These are phyloP conservation scores for Girardia tigrina DNA, from an alignment of 2,888 invertebrate genomes.

Conservation along the genomic window DNA sequence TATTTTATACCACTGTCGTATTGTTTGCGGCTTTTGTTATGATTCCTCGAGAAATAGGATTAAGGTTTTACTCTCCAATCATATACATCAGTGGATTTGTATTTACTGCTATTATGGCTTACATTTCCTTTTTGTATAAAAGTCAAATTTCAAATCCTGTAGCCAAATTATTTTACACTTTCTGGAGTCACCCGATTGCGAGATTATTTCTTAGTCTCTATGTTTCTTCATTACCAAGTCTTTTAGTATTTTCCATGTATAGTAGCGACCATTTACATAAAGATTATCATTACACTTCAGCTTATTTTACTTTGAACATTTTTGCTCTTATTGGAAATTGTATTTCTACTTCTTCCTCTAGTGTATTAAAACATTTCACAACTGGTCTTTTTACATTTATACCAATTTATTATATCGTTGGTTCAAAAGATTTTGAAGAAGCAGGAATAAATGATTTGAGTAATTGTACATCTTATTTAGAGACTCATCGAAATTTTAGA, in stretches of 20 bases:
- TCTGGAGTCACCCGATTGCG: neutral
- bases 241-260: neutral
- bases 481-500: neutral
- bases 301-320: neutral
- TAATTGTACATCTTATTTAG: too few relatives aligned
- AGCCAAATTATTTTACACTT: neutral
- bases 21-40: neutral
- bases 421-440: neutral
- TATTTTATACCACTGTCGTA: neutral
- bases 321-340: neutral
- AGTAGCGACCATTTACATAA: neutral
- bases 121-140: neutral
- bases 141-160: neutral
- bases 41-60: neutral
- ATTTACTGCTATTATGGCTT: neutral
- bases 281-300: neutral
- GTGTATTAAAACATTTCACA: neutral
- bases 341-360: neutral
- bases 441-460: neutral
- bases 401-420: neutral
- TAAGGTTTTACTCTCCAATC: neutral
- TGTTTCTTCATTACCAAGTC: neutral
- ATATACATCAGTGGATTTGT: neutral
- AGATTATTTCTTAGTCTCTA: neutral
- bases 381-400: neutral